Evolutionary conservation across 1,140 invertebrate species (phyloP).

Genomic region (Bradysia coprophila): DNA sequence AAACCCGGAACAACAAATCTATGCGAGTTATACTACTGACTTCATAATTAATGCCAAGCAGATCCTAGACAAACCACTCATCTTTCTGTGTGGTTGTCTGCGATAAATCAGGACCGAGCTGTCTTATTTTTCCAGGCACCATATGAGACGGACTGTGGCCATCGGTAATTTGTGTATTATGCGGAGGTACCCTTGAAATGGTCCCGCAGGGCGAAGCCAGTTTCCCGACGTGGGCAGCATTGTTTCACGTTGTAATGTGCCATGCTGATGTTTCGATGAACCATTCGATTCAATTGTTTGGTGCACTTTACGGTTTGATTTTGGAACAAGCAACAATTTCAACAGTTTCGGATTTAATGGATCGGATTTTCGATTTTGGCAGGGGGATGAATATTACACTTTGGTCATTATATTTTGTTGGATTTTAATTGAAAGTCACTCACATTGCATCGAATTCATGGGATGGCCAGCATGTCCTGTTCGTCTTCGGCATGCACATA

Average conservation of each 20-base stretch:
- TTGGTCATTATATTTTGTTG: not conserved
- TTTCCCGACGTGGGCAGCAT: constrained; percentile 53
- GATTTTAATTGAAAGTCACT: not conserved
- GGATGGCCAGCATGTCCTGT: constrained; percentile 25
- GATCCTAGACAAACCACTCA: constrained; percentile 46
- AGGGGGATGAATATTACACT: not conserved
- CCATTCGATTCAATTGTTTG: constrained; percentile 66
- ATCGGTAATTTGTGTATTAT: constrained; percentile 24
- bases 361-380: not conserved
- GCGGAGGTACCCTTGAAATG: constrained; percentile 49
- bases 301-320: constrained; percentile 34
- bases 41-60: not conserved
- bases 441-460: not conserved
- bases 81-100: constrained; percentile 35
- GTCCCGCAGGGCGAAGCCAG: constrained; percentile 84
- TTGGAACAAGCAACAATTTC: constrained; percentile 3
- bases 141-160: constrained; percentile 27
- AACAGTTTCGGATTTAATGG: not conserved
- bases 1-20: no score
- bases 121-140: constrained; percentile 24
- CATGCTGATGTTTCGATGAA: constrained; percentile 41
- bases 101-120: constrained; percentile 25
- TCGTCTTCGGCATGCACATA: constrained; percentile 49
- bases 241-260: constrained; percentile 23
- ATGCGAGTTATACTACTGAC: no score